These are phyloP conservation scores for Steinernema feltiae DNA, from an alignment of 1,140 invertebrate species.

Conservation along the genomic window DNA sequence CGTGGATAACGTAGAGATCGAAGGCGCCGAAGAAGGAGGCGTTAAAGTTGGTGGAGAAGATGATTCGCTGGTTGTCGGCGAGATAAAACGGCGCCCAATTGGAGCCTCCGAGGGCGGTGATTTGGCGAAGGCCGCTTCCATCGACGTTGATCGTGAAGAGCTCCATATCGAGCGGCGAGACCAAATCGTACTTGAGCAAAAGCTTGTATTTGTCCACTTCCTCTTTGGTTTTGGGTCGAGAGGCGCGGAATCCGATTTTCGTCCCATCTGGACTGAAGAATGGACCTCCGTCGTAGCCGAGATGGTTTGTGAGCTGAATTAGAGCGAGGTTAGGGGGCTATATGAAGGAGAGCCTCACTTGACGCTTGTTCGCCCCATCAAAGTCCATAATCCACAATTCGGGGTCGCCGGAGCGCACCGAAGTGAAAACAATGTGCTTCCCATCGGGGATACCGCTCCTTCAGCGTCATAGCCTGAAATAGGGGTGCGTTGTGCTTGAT, in stretches of 20 bases:
- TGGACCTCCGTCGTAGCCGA: constrained; percentile 46
- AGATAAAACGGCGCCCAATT: constrained; percentile 49
- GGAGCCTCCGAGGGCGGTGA: constrained; percentile 39
- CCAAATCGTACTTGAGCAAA: constrained; percentile 26
- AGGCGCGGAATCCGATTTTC: constrained; percentile 42
- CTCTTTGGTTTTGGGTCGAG: constrained; percentile 31
- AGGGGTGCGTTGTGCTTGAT: neutral
- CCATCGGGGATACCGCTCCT: constrained; percentile 37
- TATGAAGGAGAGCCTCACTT: neutral
- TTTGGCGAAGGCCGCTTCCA: constrained; percentile 33
- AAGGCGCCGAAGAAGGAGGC: constrained; percentile 39
- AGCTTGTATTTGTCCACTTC: constrained; percentile 41
- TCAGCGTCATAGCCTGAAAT: constrained; percentile 44
- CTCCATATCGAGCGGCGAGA: constrained; percentile 42
- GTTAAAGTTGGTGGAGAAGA: constrained; percentile 29
- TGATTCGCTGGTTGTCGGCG: constrained; percentile 38
- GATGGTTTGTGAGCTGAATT: constrained; percentile 33
- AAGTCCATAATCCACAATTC: constrained; percentile 40
- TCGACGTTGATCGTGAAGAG: constrained; percentile 38
- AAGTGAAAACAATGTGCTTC: constrained; percentile 42
- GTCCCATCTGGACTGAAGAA: constrained; percentile 46
- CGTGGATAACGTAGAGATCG: constrained; percentile 36
- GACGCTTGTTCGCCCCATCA: constrained; percentile 34
- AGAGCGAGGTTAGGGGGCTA: neutral
- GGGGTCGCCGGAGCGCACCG: constrained; percentile 35